A percentile compares a stretch with the other conserved stretches of the same genome.
These are phyloP conservation scores for Idaea dimidiata DNA, from an alignment of 2,888 invertebrate species.

Conservation along the genomic window DNA sequence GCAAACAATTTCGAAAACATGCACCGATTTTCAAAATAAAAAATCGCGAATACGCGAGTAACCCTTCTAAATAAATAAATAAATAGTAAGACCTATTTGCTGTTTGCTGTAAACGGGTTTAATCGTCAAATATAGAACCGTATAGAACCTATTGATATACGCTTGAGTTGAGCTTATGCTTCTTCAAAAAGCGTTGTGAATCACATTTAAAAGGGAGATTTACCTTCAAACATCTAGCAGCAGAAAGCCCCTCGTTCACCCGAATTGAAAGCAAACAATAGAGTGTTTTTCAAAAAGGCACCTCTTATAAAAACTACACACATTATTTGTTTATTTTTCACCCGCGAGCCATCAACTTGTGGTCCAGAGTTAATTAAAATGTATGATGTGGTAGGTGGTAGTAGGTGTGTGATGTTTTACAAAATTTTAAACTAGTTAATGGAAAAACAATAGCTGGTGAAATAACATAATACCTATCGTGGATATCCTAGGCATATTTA, in stretches of 20 bases:
- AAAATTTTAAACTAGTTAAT: conserved; percentile 19
- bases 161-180: conserved; percentile 53
- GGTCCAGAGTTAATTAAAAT: conserved; percentile 28
- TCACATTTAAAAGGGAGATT: conserved; percentile 77
- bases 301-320: conserved; percentile 59
- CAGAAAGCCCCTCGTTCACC: conserved; percentile 51
- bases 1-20: background rate
- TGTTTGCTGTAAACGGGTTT: background rate
- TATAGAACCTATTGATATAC: conserved; percentile 38
- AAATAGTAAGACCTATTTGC: background rate
- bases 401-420: conserved; percentile 19
- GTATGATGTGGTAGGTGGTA: conserved; percentile 5
- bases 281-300: conserved; percentile 68
- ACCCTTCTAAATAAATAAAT: background rate
- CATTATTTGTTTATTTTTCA: conserved; percentile 56
- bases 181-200: conserved; percentile 64
- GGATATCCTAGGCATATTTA: background rate
- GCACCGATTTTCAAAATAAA: background rate
- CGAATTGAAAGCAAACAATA: conserved; percentile 76
- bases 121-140: conserved; percentile 15
- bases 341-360: conserved; percentile 43
- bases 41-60: conserved; percentile 2
- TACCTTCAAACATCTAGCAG: conserved; percentile 73
- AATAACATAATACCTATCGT: background rate
- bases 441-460: background rate